Conservation (phyloP, 1,140 invertebrate genomes). For the Drosophila aff. region DNA sequence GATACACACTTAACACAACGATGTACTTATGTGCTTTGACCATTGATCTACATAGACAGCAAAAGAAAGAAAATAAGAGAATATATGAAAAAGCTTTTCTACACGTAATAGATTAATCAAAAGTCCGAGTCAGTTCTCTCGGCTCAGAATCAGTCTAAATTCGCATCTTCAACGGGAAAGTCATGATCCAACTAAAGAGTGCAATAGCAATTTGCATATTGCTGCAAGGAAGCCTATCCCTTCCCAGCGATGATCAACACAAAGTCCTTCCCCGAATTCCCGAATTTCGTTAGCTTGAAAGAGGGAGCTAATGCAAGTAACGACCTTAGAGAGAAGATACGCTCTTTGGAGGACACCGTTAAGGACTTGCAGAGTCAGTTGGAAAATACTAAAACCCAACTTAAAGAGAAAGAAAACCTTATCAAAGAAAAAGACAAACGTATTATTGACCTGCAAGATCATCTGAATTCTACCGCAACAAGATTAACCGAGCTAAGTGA, state of each 20-base stretch:
- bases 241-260: background rate
- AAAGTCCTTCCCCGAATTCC: too few species aligned
- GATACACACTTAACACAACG: too few species aligned
- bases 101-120: too few species aligned
- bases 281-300: constrained; percentile 1
- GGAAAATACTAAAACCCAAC: background rate
- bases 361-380: background rate
- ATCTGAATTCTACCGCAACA: too few species aligned
- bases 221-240: background rate
- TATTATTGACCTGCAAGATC: too few species aligned
- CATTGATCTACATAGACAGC: too few species aligned
- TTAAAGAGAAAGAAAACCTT: background rate
- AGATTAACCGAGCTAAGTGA: too few species aligned
- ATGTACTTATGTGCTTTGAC: too few species aligned
- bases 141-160: background rate
- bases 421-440: constrained; percentile 5
- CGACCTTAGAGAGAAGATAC: background rate
- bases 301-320: background rate
- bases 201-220: constrained; percentile 4
- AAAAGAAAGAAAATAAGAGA: too few species aligned
- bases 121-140: too few species aligned
- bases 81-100: background rate
- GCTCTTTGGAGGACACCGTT: background rate
- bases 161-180: background rate
- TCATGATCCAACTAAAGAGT: background rate